Conservation (phyloP, 2,888 invertebrate genomes). For the Chrysodeixis includens region DNA sequence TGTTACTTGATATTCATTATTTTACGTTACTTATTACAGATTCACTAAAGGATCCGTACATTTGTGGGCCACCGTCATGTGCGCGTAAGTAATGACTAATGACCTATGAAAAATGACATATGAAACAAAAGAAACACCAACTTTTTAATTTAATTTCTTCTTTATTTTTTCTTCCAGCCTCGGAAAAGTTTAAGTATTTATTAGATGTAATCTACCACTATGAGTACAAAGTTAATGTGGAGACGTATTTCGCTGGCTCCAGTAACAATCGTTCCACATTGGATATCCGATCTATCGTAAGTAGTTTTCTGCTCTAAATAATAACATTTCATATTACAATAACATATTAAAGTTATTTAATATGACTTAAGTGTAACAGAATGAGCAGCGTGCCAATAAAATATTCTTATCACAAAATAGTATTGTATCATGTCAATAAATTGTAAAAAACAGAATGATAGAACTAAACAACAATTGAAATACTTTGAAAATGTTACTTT, state of each 20-base stretch:
- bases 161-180: slow-evolving; percentile 75
- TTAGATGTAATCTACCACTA: slow-evolving; percentile 91
- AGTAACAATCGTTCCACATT: slow-evolving; percentile 93
- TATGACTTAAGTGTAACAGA: no score
- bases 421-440: no score
- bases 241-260: slow-evolving; percentile 92
- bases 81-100: slow-evolving; percentile 90
- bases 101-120: no score
- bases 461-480: no score
- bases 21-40: slow-evolving; percentile 82
- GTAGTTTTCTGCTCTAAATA: no score
- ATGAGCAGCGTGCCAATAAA: no score
- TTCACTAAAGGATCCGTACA: slow-evolving; percentile 92
- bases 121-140: no score
- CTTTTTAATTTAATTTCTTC: background rate
- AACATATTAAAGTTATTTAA: no score
- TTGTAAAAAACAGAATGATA: no score
- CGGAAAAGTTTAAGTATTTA: slow-evolving; percentile 91
- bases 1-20: slow-evolving; percentile 13
- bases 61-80: slow-evolving; percentile 92
- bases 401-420: no score
- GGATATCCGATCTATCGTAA: slow-evolving; percentile 89
- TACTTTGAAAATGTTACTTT: no score
- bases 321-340: no score
- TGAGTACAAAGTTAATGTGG: slow-evolving; percentile 92